Conservation (phyloP, 2,113 vertebrate species). For the Garra rufa region DNA sequence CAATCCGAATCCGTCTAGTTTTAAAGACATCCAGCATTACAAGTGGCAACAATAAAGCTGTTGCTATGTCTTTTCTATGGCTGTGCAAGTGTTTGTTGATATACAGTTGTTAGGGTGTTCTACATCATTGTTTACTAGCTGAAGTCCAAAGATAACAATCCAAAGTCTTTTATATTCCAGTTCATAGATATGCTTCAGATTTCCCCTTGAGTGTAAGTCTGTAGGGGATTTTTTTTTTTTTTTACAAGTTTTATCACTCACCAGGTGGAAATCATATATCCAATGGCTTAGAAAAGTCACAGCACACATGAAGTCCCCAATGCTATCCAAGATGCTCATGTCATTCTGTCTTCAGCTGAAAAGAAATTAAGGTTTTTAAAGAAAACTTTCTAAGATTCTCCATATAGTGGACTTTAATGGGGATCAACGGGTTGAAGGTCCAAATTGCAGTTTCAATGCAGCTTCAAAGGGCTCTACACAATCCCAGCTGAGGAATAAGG, state of each 20-base stretch:
- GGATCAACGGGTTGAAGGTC: too few relatives aligned
- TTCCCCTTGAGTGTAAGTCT: neutral
- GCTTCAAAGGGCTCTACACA: too few relatives aligned
- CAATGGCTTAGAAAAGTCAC: neutral
- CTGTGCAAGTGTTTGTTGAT: conserved; percentile 2
- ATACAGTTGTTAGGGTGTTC: neutral
- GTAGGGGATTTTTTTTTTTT: neutral
- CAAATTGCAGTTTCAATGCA: too few relatives aligned
- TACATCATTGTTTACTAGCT: neutral
- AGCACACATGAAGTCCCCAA: too few relatives aligned
- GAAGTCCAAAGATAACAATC: neutral
- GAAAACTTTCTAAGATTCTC: too few relatives aligned
- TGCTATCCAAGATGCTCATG: too few relatives aligned
- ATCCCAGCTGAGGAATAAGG: too few relatives aligned
- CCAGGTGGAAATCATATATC: neutral
- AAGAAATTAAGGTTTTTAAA: too few relatives aligned
- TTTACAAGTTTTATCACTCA: neutral
- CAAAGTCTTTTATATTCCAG: neutral
- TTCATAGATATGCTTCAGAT: neutral
- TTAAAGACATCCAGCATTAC: neutral
- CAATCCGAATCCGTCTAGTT: neutral
- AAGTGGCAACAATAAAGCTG: neutral
- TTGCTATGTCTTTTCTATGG: neutral
- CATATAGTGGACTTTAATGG: too few relatives aligned
- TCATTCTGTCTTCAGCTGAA: too few relatives aligned